These are phyloP conservation scores for Idris sp. DNA, from an alignment of 1,140 invertebrate species.

Conservation along the genomic window DNA sequence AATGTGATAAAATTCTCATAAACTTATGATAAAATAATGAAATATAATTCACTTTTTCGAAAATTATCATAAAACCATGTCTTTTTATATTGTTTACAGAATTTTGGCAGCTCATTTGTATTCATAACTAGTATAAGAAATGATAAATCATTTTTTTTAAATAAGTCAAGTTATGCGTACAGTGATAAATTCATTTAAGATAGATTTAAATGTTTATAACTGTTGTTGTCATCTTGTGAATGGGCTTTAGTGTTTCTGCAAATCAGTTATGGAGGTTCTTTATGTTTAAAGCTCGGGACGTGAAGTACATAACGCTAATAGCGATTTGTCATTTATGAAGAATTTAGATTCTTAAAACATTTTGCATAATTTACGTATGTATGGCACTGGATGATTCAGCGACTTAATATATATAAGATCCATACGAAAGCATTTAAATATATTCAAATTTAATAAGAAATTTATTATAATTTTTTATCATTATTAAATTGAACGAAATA, in stretches of 20 bases:
- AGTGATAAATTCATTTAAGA: conserved; percentile 33
- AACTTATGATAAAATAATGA: too few relatives aligned
- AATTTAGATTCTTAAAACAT: conserved; percentile 36
- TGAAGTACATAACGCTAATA: conserved; percentile 48
- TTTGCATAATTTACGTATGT: conserved; percentile 39
- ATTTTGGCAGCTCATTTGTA: conserved; percentile 14
- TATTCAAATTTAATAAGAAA: too few relatives aligned
- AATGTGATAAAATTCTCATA: too few relatives aligned
- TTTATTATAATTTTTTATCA: too few relatives aligned
- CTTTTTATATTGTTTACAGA: background rate
- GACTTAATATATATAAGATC: too few relatives aligned
- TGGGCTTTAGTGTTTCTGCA: conserved; percentile 38
- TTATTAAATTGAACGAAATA: too few relatives aligned
- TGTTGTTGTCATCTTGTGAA: conserved; percentile 45
- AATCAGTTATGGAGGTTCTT: conserved; percentile 46
- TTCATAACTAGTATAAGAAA: conserved; percentile 10
- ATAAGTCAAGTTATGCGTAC: conserved; percentile 17
- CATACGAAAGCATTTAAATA: too few relatives aligned
- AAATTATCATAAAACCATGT: too few relatives aligned
- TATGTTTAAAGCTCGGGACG: conserved; percentile 43
- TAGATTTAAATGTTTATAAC: conserved; percentile 45
- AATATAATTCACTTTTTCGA: too few relatives aligned
- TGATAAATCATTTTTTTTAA: conserved; percentile 34
- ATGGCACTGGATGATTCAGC: conserved; percentile 36
- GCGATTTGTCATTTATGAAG: conserved; percentile 45